Base-by-base conservation (phyloP, 1,140 invertebrate genomes). In the Cydia fagiglandana region DNA sequence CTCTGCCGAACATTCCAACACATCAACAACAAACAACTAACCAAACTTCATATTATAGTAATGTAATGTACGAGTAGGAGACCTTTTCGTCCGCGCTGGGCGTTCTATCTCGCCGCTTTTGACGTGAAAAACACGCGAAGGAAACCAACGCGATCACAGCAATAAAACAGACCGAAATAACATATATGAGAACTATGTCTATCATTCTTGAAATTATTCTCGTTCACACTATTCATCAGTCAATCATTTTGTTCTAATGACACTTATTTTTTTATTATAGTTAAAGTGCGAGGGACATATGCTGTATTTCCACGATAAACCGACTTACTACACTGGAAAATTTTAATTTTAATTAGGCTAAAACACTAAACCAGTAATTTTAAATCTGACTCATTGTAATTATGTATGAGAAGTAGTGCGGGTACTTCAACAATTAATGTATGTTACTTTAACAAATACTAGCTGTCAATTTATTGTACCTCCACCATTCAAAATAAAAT, bases 1-100 rank as follows among this genome's bases (percentile, higher is more conserved):
- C 91, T 93, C 91, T 93, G 77, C 13, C 75, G 53, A 47, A 75
- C 66, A 81, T 75, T 56, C 56, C 66, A 74, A 30, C 53, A 75
- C 50, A n/a, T 61, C 56, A 61, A 61, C 13, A 61, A 24, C 56
- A 61, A 61, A 61, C 17, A 61, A 45, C 12, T 0, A 61, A 61
- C 20, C 15, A 56, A 17, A 2, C 13, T n/a, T 56, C 15, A 56
- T 17, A 56, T 20, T 9, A 61, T 1, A 45, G 1, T 45, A 47
- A 47, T 47, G 45, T 47, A 47, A 15, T 47, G n/a, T 24, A 12
- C 15, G n/a, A 4, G 1, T n/a, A 17, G 10, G 56, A 9, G n/a
- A 61, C 56, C 56, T 24, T 61, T 9, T 61, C 56, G n/a, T 61
- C 17, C 17, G 20, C 20, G 7, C 9, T 24, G 5, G 13, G 4